phyloP scores from a whole-genome alignment of 1,140 invertebrate genomes.

The Drosophila jambulina region DNA sequence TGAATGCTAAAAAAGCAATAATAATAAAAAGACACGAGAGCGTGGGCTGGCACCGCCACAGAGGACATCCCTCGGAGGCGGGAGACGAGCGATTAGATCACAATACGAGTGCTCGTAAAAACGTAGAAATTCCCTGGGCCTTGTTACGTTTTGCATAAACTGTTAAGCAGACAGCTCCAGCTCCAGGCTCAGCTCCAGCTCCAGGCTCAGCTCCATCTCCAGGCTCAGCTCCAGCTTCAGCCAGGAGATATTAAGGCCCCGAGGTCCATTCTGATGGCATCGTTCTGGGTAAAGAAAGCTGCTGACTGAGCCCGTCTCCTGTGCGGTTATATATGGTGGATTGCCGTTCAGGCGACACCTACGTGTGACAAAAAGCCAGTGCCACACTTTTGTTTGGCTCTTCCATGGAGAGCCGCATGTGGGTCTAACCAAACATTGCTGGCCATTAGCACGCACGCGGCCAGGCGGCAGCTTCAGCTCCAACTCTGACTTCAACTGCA shows the following conservation, averaged over 20 bases:
- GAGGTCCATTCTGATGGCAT: constrained; percentile 67
- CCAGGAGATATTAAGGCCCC: constrained; percentile 42
- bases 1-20: constrained; percentile 77
- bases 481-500: not conserved
- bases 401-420: constrained; percentile 43
- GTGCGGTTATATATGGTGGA: constrained; percentile 67
- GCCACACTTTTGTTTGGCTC: constrained; percentile 75
- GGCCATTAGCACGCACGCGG: constrained; percentile 77
- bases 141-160: constrained; percentile 77
- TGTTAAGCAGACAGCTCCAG: constrained; percentile 50
- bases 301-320: constrained; percentile 18
- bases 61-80: constrained; percentile 57
- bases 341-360: constrained; percentile 52
- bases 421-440: constrained; percentile 64
- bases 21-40: constrained; percentile 78
- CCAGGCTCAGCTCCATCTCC: too few species aligned
- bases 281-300: constrained; percentile 79
- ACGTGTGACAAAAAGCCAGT: constrained; percentile 78
- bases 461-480: not conserved
- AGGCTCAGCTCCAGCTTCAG: constrained; percentile 4
- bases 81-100: constrained; percentile 72
- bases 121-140: constrained; percentile 60
- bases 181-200: not conserved
- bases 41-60: constrained; percentile 55
- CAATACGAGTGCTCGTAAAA: constrained; percentile 57